Base-by-base conservation (phyloP, 2,113 vertebrate genomes). In the Zeus faber region DNA sequence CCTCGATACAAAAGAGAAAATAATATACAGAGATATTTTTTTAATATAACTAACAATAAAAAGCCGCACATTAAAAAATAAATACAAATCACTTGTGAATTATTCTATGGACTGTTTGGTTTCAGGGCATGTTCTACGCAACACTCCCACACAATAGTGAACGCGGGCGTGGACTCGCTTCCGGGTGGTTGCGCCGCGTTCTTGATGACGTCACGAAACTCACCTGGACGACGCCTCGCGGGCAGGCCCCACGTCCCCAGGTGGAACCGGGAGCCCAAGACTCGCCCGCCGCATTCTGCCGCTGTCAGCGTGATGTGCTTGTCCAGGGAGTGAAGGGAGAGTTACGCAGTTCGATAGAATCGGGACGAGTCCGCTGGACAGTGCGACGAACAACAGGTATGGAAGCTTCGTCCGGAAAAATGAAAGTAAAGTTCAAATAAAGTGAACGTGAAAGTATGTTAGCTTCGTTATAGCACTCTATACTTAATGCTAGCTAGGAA, bases 181-280 rank as follows among this genome's bases (percentile, higher is more conserved):
- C n/a, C n/a, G n/a, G n/a, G n/a, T n/a, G 3, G 11, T 53, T 1
- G 23, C 24, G 21, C 47, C 1, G 1, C 39, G 16, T 0, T 27
- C 78, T 78, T 72, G 64, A 62, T 79, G 72, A 80, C 84, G 82
- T 76, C 1, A 1, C n/a, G 79, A 83, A 80, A 85, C 73, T 67
- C 58, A 82, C 80, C 84, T 81, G 62, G 47, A 23, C 54, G 43
- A 25, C 0, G 10, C 16, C 29, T 17, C 2, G 1, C 10, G 80
- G 51, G 76, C 74, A 21, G 20, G 29, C 20, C 49, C 11, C 35
- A 25, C 7, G 23, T 49, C 45, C 41, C 31, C 35, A 54, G 44
- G 35, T 55, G 33, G 10, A 18, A n/a, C n/a, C n/a, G n/a, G n/a
- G n/a, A n/a, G n/a, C n/a, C n/a, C n/a, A n/a, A n/a, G n/a, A n/a